phyloP scores from a whole-genome alignment of 2,888 invertebrate species.

The Ormyrus rosae region DNA sequence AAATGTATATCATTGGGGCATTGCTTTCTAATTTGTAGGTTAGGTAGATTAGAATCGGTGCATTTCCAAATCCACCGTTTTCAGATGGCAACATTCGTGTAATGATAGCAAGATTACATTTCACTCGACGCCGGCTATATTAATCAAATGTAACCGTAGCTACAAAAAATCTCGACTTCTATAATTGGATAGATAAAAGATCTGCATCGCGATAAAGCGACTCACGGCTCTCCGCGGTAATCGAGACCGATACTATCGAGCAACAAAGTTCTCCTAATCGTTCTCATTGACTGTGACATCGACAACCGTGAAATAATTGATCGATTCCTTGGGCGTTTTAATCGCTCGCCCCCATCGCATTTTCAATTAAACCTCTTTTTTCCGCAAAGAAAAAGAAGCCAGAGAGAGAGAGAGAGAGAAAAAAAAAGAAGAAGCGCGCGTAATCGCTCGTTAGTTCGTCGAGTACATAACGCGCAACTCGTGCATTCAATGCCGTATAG shows the following conservation, averaged over 20 bases:
- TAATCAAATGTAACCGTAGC: too few relatives aligned
- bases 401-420: too few relatives aligned
- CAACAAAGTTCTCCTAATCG: not conserved
- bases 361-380: not conserved
- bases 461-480: too few relatives aligned
- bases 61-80: too few relatives aligned
- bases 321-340: not conserved
- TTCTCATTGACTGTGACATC: conserved; percentile 10
- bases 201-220: not conserved
- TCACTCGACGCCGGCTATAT: too few relatives aligned
- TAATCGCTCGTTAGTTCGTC: conserved; percentile 4
- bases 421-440: not conserved
- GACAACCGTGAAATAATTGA: conserved; percentile 9
- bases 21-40: not conserved
- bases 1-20: not conserved
- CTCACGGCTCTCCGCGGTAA: not conserved
- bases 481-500: conserved; percentile 10
- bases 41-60: too few relatives aligned
- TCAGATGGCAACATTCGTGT: too few relatives aligned
- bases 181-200: not conserved
- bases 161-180: too few relatives aligned
- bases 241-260: conserved; percentile 2
- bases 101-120: too few relatives aligned
- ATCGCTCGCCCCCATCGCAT: not conserved
- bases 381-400: too few relatives aligned